A percentile compares a stretch with the other conserved stretches of the same genome.
These are phyloP conservation scores for Aethes cnicana DNA, from an alignment of 2,888 invertebrate species.

Conservation along the genomic window DNA sequence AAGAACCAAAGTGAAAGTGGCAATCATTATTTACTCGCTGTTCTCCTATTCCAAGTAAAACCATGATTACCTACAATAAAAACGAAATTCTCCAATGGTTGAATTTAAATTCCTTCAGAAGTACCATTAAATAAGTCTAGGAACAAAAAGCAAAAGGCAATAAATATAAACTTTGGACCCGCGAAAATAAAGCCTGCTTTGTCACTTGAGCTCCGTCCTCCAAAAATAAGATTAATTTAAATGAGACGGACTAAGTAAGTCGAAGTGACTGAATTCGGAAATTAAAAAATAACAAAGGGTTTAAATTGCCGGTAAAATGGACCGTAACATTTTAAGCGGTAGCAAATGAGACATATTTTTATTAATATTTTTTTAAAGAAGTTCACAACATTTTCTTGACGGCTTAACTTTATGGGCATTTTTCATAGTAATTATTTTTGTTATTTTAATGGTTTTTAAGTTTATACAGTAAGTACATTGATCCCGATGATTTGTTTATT, in stretches of 20 bases:
- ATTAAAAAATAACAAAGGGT: slow-evolving; percentile 16
- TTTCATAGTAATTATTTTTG: too few relatives aligned
- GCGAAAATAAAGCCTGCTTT: slow-evolving; percentile 14
- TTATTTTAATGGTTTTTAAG: too few relatives aligned
- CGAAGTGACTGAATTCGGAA: slow-evolving; percentile 9
- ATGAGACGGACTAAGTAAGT: slow-evolving; percentile 22
- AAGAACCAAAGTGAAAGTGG: too few relatives aligned
- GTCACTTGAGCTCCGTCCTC: slow-evolving; percentile 2
- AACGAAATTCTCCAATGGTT: too few relatives aligned
- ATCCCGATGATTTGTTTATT: too few relatives aligned
- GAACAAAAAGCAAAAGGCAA: slow-evolving; percentile 9
- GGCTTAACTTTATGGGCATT: too few relatives aligned
- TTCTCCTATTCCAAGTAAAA: too few relatives aligned
- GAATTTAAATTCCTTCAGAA: neutral
- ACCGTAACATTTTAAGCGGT: slow-evolving; percentile 2
- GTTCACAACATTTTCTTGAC: too few relatives aligned
- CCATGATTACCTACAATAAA: too few relatives aligned
- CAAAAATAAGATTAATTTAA: slow-evolving; percentile 25
- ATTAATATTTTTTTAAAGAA: slow-evolving; percentile 1
- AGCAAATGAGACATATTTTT: neutral
- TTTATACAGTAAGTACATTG: too few relatives aligned
- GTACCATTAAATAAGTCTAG: slow-evolving; percentile 7
- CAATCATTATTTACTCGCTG: too few relatives aligned
- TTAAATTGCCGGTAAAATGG: slow-evolving; percentile 3
- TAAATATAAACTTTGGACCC: slow-evolving; percentile 7